phyloP scores from a whole-genome alignment of 2,797 vertebrate genomes.

The Chlorospingus semifuscus region DNA sequence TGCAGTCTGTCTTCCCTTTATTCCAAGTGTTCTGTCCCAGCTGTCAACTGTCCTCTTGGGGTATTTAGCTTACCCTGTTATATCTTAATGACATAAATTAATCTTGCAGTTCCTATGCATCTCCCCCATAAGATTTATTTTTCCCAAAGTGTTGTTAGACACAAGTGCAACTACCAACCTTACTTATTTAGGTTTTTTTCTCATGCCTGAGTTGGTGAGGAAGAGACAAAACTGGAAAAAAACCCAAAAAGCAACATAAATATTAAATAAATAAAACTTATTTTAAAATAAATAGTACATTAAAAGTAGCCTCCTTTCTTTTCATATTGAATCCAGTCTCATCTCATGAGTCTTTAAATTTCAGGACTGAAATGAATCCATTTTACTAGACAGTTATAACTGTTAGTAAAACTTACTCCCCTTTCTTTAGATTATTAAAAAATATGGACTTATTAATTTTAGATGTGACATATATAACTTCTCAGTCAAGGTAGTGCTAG shows the following conservation, averaged over 20 bases:
- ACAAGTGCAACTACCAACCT: not conserved
- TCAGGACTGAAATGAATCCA: not conserved
- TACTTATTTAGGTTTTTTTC: not conserved
- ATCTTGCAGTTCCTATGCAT: not conserved
- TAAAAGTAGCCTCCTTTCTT: not conserved
- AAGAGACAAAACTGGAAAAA: not conserved
- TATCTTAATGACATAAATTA: not conserved
- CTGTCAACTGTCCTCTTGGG: not conserved
- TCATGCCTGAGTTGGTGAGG: not conserved
- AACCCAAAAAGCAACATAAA: accelerated
- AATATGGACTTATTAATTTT: not conserved
- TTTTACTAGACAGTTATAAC: not conserved
- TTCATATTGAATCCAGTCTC: not conserved
- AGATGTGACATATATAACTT: not conserved
- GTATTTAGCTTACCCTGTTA: not conserved
- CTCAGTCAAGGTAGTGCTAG: not conserved
- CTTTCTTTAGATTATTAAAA: not conserved
- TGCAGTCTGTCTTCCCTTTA: not conserved
- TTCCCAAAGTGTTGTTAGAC: not conserved
- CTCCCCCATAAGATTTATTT: not conserved
- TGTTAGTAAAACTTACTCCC: not conserved
- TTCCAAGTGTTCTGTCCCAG: not conserved
- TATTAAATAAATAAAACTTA: not conserved
- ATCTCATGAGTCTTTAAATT: not conserved
- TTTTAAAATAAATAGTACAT: not conserved